Conservation (phyloP, 2,113 vertebrate species). For the Centropus unirufus region DNA sequence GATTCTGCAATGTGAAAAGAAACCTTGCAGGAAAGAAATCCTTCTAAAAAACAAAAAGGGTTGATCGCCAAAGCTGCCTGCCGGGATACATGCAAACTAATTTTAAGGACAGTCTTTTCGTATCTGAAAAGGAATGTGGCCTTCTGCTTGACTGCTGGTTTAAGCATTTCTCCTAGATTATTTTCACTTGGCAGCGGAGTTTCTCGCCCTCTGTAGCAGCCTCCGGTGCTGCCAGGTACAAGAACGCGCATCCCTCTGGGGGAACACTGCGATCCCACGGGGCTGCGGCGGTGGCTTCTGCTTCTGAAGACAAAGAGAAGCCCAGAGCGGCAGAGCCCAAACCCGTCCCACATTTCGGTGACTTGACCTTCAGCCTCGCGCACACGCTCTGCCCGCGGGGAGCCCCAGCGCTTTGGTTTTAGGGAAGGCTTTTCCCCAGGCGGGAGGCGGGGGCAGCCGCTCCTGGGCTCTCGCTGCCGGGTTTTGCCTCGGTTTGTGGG, state of each 20-base stretch:
- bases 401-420: accelerated
- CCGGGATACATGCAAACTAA: background rate
- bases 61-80: background rate
- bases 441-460: background rate
- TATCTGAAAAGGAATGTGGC: background rate
- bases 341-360: too few relatives aligned
- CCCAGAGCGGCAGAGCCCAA: too few relatives aligned
- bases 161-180: background rate
- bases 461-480: too few relatives aligned
- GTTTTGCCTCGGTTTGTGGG: too few relatives aligned
- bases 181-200: background rate
- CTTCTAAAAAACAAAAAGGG: background rate
- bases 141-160: background rate
- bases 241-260: accelerated
- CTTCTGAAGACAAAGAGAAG: background rate
- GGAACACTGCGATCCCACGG: background rate
- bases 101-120: background rate
- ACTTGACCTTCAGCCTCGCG: background rate
- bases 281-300: too few relatives aligned
- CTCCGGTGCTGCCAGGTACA: accelerated
- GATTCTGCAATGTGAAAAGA: too few relatives aligned
- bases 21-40: background rate
- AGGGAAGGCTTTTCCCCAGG: accelerated
- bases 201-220: background rate
- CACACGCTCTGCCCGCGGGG: accelerated